Conservation (phyloP, 2,888 invertebrate genomes). For the Clistopyga incitator region DNA sequence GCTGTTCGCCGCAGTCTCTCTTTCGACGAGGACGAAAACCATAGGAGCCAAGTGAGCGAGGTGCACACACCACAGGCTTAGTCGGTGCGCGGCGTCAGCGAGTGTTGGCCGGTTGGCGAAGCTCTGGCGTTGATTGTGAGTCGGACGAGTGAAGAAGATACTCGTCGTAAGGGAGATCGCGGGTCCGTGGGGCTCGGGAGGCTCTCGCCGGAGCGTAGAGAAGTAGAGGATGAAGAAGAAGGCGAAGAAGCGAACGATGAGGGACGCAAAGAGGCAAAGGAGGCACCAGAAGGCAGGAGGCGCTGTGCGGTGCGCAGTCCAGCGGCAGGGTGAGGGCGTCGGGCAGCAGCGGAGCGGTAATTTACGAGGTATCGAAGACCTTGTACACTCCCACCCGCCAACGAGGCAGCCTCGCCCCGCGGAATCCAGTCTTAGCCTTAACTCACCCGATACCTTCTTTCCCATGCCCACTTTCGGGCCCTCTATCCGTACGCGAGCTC, state of each 20-base stretch:
- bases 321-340: constrained; percentile 67
- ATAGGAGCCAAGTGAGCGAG: constrained; percentile 62
- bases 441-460: constrained; percentile 78
- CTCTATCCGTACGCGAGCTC: constrained; percentile 57
- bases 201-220: constrained; percentile 17
- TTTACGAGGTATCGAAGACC: constrained; percentile 84
- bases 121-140: constrained; percentile 42
- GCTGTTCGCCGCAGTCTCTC: constrained; percentile 71
- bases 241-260: constrained; percentile 31
- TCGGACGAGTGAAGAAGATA: constrained; percentile 45
- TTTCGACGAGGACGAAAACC: constrained; percentile 78
- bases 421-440: constrained; percentile 80
- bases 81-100: constrained; percentile 46
- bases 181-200: constrained; percentile 23
- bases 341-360: constrained; percentile 78
- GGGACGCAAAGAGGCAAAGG: constrained; percentile 42
- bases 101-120: constrained; percentile 29
- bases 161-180: constrained; percentile 23
- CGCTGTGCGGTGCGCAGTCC: constrained; percentile 61
- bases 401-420: constrained; percentile 81
- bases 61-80: constrained; percentile 25
- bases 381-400: constrained; percentile 83
- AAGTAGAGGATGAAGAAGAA: constrained; percentile 37
- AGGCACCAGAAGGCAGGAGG: constrained; percentile 67
- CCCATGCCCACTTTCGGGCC: constrained; percentile 78